A percentile compares a stretch with the other conserved stretches of the same genome.
Evolutionary conservation across 2,113 vertebrate species (phyloP).

Genomic region (Procapra przewalskii): DNA sequence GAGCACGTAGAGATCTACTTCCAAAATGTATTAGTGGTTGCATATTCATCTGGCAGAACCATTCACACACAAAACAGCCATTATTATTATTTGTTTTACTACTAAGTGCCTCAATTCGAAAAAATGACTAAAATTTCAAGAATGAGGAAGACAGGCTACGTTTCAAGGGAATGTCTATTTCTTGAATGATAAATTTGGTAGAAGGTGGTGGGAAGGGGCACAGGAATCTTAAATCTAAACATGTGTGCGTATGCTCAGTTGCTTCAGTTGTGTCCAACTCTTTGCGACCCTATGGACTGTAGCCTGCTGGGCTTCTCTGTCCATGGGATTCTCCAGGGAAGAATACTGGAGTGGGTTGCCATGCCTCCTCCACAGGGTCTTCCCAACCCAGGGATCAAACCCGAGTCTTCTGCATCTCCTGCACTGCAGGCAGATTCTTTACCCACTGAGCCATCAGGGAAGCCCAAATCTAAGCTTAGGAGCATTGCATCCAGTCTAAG

Average conservation of each 20-base stretch:
- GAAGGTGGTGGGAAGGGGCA: not conserved
- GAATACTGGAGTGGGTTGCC: not conserved
- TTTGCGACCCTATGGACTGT: not conserved
- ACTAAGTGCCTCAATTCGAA: not conserved
- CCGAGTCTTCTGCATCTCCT: not conserved
- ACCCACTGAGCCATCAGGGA: not conserved
- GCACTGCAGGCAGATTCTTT: not conserved
- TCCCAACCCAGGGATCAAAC: not conserved
- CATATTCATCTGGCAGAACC: not conserved
- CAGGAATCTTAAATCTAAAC: not conserved
- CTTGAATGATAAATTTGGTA: not conserved
- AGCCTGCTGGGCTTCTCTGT: not conserved
- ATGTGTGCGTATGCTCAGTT: not conserved
- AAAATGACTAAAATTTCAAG: not conserved
- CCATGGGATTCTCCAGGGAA: not conserved
- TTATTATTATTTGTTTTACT: not conserved
- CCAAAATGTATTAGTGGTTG: not conserved
- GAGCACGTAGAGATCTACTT: not conserved
- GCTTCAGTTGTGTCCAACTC: not conserved
- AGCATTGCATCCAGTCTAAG: not conserved
- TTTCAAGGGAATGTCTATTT: not conserved
- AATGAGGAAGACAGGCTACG: not conserved
- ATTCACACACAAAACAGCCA: not conserved
- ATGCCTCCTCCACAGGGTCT: not conserved
- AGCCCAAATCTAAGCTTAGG: not conserved